A percentile compares a stretch with the other conserved stretches of the same genome.
Evolutionary conservation across 2,888 invertebrate species (phyloP).

Genomic region (Cinara cedri): DNA sequence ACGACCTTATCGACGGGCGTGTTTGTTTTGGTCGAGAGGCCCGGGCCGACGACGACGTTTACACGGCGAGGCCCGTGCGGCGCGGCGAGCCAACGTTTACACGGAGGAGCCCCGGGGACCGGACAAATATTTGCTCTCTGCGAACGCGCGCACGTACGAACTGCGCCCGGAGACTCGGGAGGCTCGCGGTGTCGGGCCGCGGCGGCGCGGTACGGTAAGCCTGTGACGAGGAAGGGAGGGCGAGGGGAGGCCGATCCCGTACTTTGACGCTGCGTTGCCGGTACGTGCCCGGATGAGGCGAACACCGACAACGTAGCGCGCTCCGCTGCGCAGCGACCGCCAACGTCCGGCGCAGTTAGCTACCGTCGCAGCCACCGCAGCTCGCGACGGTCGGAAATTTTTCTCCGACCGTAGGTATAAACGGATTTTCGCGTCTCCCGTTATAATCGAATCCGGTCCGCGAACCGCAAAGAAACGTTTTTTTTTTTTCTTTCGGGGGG

Average conservation of each 20-base stretch:
- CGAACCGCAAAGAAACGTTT: no score
- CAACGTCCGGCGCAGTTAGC: not conserved
- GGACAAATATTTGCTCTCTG: slow-evolving; percentile 35
- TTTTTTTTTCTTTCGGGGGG: no score
- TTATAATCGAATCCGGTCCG: no score
- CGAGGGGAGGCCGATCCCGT: not conserved
- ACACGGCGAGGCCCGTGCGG: not conserved
- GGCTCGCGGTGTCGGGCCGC: not conserved
- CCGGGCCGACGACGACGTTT: not conserved
- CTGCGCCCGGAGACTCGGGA: not conserved
- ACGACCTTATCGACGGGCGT: not conserved
- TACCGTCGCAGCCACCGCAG: not conserved
- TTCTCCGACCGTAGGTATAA: no score
- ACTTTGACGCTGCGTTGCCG: slow-evolving; percentile 54
- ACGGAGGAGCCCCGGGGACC: not conserved
- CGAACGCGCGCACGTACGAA: no score
- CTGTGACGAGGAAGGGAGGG: not conserved
- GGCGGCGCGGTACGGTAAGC: not conserved
- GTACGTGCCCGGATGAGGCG: slow-evolving; percentile 21
- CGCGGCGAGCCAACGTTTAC: not conserved
- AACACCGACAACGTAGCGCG: slow-evolving; percentile 42
- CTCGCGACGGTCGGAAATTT: not conserved
- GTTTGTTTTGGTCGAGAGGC: not conserved
- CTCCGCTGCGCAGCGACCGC: not conserved
- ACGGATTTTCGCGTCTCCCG: no score